Conservation (phyloP, 2,113 vertebrate genomes). For the Ptyas mucosa region DNA sequence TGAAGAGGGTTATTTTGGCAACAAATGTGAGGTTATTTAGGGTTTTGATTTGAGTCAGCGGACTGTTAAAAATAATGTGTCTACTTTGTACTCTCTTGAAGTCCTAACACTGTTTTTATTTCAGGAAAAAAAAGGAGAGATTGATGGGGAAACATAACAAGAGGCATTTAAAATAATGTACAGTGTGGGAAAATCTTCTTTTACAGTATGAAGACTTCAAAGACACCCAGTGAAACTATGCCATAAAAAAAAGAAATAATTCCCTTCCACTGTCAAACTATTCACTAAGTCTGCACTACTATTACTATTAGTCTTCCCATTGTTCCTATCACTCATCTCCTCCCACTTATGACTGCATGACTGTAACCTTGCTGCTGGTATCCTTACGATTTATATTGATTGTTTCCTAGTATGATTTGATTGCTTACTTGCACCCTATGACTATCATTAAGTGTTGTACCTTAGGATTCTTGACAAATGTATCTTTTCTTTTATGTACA, state of each 20-base stretch:
- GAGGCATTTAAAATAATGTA: neutral
- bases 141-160: neutral
- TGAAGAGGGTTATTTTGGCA: neutral
- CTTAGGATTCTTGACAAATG: too few species aligned
- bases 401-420: too few species aligned
- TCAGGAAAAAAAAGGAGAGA: neutral
- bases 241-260: neutral
- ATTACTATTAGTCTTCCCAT: too few species aligned
- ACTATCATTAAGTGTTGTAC: too few species aligned
- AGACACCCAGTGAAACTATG: neutral
- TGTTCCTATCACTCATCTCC: too few species aligned
- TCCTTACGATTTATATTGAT: too few species aligned
- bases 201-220: neutral
- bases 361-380: too few species aligned
- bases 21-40: neutral
- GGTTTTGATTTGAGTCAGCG: neutral
- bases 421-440: too few species aligned
- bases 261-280: neutral
- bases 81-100: neutral
- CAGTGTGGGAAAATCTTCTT: neutral
- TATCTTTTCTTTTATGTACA: too few species aligned
- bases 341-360: too few species aligned
- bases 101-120: neutral
- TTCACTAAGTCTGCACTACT: too few species aligned
- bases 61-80: neutral